Conservation (phyloP, 2,113 vertebrate genomes). For the Halcyon senegalensis region DNA sequence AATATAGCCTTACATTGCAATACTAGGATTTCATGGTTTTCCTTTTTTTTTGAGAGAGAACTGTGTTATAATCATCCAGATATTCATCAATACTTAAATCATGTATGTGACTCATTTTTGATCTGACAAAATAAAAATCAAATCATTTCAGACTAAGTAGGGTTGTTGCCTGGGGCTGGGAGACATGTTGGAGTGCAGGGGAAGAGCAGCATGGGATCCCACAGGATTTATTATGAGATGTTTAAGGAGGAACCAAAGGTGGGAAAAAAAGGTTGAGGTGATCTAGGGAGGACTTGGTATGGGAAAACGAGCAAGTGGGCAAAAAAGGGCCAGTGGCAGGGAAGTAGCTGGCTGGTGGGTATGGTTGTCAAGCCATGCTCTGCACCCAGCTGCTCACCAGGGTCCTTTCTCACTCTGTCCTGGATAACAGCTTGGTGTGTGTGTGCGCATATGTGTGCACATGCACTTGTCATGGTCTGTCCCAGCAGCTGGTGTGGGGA, state of each 20-base stretch:
- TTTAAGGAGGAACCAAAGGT: neutral
- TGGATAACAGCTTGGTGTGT: neutral
- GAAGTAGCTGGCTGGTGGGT: neutral
- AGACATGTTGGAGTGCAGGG: accelerated
- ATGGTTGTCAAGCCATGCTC: accelerated
- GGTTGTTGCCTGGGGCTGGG: neutral
- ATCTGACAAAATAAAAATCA: neutral
- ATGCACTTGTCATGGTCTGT: neutral
- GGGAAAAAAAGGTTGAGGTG: neutral
- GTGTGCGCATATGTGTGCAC: no score
- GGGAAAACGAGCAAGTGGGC: neutral
- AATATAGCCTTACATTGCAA: neutral
- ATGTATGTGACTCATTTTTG: neutral
- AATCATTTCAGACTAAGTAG: neutral
- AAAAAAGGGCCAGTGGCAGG: neutral
- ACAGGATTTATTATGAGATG: neutral
- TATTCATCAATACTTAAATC: neutral
- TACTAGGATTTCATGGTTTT: neutral
- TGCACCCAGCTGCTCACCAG: accelerated
- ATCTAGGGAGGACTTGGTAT: neutral
- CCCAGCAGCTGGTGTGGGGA: neutral
- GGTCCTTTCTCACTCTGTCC: neutral
- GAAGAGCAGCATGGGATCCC: neutral
- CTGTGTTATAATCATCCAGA: neutral
- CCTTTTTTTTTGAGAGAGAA: neutral